Conservation (phyloP, 1,140 invertebrate genomes). For the Cydia pomonella region DNA sequence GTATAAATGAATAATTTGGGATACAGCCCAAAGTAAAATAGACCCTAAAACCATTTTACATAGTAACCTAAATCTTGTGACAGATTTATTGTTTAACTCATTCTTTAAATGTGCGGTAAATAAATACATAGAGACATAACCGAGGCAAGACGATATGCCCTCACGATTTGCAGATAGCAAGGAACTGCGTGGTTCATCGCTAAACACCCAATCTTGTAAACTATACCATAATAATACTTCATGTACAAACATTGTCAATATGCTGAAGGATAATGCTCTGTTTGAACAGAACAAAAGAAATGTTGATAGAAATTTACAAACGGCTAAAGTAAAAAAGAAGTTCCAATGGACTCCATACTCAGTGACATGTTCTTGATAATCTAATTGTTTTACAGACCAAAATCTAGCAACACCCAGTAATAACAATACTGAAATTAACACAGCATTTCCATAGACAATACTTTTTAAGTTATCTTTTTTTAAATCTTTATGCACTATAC, state of each 20-base stretch:
- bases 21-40: constrained; percentile 75
- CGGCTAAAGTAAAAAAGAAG: constrained; percentile 95
- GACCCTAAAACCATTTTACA: constrained; percentile 65
- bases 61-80: constrained; percentile 48
- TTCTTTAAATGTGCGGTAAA: constrained; percentile 86
- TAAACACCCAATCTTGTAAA: constrained; percentile 88
- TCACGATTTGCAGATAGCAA: constrained; percentile 93
- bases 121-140: constrained; percentile 92
- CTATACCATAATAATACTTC: constrained; percentile 85
- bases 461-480: constrained; percentile 53
- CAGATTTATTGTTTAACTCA: constrained; percentile 78
- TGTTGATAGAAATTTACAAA: constrained; percentile 88
- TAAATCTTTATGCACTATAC: constrained; percentile 84
- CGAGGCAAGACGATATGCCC: constrained; percentile 91
- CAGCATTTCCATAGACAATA: constrained; percentile 58
- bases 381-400: constrained; percentile 82
- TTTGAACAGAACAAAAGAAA: constrained; percentile 79
- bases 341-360: constrained; percentile 99
- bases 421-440: constrained; percentile 80
- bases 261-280: constrained; percentile 75
- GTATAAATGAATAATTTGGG: constrained; percentile 77
- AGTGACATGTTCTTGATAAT: constrained; percentile 92
- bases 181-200: constrained; percentile 79
- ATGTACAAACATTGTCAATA: constrained; percentile 84
- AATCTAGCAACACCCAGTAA: constrained; percentile 87